These are phyloP conservation scores for Bostrychus sinensis DNA, from an alignment of 2,113 vertebrate genomes.

Conservation along the genomic window DNA sequence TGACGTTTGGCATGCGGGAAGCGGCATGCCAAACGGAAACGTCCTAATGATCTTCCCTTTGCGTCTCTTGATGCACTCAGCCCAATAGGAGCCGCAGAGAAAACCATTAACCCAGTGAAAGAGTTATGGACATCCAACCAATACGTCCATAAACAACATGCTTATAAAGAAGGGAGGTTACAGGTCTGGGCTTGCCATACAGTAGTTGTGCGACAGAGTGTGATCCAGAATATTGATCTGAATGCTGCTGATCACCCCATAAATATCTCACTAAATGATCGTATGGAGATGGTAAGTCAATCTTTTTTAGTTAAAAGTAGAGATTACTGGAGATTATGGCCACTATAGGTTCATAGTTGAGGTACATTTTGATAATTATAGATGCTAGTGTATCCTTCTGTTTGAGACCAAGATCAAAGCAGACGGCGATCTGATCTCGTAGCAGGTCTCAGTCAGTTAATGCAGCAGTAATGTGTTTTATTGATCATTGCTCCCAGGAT, in stretches of 20 bases:
- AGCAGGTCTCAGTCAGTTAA: neutral
- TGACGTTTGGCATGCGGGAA: slow-evolving; percentile 34
- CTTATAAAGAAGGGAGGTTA: slow-evolving; percentile 25
- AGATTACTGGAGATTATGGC: neutral
- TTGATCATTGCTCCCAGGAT: slow-evolving; percentile 14
- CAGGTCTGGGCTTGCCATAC: slow-evolving; percentile 17
- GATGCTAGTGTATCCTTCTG: neutral
- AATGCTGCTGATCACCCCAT: slow-evolving; percentile 33
- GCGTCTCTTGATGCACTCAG: slow-evolving; percentile 22
- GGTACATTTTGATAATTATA: neutral
- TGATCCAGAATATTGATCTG: slow-evolving; percentile 31
- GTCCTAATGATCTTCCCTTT: slow-evolving; percentile 33
- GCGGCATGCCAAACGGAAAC: slow-evolving; percentile 22
- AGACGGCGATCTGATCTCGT: neutral
- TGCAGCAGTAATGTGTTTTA: slow-evolving; percentile 14
- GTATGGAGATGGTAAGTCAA: neutral
- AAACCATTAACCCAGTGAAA: slow-evolving; percentile 46
- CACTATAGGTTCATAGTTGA: too few relatives aligned
- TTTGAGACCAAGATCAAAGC: neutral
- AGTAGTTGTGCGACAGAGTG: neutral
- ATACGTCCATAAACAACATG: slow-evolving; percentile 39
- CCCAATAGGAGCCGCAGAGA: slow-evolving; percentile 33
- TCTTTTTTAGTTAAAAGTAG: slow-evolving; percentile 10
- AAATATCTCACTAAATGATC: slow-evolving; percentile 18
- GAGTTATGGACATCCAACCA: slow-evolving; percentile 37